Evolutionary conservation across 2,888 invertebrate genomes (phyloP).

Genomic region (Cybosia mesomella): DNA sequence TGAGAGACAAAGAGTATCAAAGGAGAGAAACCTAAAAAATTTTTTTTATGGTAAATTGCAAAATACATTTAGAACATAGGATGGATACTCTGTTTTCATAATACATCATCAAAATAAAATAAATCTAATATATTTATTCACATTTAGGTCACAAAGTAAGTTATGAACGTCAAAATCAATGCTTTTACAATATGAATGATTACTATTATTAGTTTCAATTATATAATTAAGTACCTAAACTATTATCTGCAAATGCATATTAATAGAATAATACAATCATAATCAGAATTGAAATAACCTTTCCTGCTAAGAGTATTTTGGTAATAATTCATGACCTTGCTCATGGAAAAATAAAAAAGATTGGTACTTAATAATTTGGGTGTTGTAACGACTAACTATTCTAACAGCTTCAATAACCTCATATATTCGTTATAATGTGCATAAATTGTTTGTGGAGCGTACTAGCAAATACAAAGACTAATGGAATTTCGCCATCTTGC

Average conservation of each 20-base stretch:
- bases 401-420: neutral
- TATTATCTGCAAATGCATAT: neutral
- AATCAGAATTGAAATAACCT: constrained; percentile 18
- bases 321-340: neutral
- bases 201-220: neutral
- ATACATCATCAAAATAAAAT: too few relatives aligned
- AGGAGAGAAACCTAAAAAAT: too few relatives aligned
- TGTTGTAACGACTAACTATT: constrained; percentile 23
- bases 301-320: constrained; percentile 1
- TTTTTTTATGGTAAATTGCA: too few relatives aligned
- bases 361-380: constrained; percentile 17
- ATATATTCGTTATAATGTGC: constrained; percentile 1
- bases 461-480: neutral
- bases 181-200: neutral
- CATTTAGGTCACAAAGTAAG: too few relatives aligned
- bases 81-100: too few relatives aligned
- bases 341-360: constrained; percentile 29
- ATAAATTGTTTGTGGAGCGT: neutral
- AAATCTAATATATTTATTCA: too few relatives aligned
- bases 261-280: constrained; percentile 7
- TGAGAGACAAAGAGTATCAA: too few relatives aligned
- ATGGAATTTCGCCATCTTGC: neutral
- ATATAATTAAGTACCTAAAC: neutral
- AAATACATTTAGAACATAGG: too few relatives aligned
- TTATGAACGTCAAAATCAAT: neutral